Evolutionary conservation across 1,140 invertebrate genomes (phyloP), one percentile per base, ranked within the genome.

Genomic region (Drosophila littoralis): DNA sequence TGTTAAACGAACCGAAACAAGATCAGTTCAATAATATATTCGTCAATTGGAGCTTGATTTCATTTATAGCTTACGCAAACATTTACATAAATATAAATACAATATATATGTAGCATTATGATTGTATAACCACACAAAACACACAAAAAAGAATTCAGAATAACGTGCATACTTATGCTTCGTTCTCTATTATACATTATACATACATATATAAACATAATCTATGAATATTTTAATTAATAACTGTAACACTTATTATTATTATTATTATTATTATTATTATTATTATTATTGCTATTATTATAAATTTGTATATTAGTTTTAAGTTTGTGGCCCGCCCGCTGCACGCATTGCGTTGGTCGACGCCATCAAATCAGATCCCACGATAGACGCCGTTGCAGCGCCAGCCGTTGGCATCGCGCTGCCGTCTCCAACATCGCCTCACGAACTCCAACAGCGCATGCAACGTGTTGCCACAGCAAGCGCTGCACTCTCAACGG

Each of bases 221-320:
- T 66, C 63, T 79, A 66, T 65, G 42, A 65, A 66, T 58, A 71
- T 55, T 71, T 43, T 72, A 58, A 57, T 55, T 52, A 68, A 38
- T 81, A 77, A 48, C 13, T 82, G 40, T 83, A 79, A 82, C 50
- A 54, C 67, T 76, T 81, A 66, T 60, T 69, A 36, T 82, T 77
- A 81, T 55, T 57, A 61, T 79, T 81, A 84, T 80, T 84, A 81
- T 75, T 81, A 60, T 60, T 77, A 66, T 66, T 61, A 79, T 72
- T 68, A 81, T 55, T 57, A 61, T 79, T 81, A 84, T 80, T 84
- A 81, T 75, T 81, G 64, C 64, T 77, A 66, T 66, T 61, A 79
- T 72, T 68, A 77, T 76, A 69, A 84, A 69, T 28, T 28, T 86
- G 71, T 86, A 86, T 71, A 81, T 81, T 85, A 85, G 77, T 78